Evolutionary conservation across 2,888 invertebrate species (phyloP).

Genomic region (Synanthedon myopaeformis): DNA sequence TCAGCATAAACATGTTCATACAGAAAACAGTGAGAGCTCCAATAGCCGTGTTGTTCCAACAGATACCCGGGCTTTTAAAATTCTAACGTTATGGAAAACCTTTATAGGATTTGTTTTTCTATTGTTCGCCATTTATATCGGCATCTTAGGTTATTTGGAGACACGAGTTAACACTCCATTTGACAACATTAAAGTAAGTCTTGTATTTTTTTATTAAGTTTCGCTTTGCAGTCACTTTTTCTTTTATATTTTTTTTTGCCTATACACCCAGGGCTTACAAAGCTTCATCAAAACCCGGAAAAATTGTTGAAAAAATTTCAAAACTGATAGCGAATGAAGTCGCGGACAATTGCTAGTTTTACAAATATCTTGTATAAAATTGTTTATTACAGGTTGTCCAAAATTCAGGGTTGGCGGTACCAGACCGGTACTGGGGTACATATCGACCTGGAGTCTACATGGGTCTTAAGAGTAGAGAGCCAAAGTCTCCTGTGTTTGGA

Average conservation of each 20-base stretch:
- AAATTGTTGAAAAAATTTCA: no score
- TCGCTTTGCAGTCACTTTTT: no score
- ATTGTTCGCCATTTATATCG: slow-evolving; percentile 78
- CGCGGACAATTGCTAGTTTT: no score
- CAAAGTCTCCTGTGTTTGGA: slow-evolving; percentile 90
- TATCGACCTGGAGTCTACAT: slow-evolving; percentile 91
- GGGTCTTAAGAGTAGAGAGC: slow-evolving; percentile 91
- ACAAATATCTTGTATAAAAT: no score
- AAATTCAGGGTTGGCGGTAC: slow-evolving; percentile 76
- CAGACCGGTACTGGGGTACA: slow-evolving; percentile 92
- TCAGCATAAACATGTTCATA: slow-evolving; percentile 24
- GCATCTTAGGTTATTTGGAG: slow-evolving; percentile 86
- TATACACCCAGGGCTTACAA: no score
- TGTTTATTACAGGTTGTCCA: slow-evolving; percentile 71
- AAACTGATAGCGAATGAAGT: no score
- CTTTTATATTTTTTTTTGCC: neutral
- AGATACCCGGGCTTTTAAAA: slow-evolving; percentile 22
- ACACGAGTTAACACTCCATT: slow-evolving; percentile 90
- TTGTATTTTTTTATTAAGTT: neutral
- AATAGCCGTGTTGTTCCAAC: slow-evolving; percentile 25
- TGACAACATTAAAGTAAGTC: slow-evolving; percentile 77
- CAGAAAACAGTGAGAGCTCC: slow-evolving; percentile 44
- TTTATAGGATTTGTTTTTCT: slow-evolving; percentile 73
- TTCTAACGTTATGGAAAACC: slow-evolving; percentile 69
- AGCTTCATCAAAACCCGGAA: neutral